These are phyloP conservation scores for Elachura formosa DNA, from an alignment of 2,113 vertebrate species.

Conservation along the genomic window DNA sequence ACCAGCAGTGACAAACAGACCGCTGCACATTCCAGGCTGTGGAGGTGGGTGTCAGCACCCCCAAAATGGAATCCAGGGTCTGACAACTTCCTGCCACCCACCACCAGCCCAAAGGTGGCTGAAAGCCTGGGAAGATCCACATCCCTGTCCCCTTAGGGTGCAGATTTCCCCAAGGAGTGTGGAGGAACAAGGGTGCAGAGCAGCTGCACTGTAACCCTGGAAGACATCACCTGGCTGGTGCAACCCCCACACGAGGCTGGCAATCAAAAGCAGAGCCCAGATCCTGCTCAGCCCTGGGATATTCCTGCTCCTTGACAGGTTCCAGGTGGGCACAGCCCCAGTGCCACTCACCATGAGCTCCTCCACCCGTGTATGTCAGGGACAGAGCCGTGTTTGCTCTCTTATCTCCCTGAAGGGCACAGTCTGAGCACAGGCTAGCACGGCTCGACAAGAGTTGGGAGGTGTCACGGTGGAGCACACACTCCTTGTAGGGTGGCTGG, in stretches of 20 bases:
- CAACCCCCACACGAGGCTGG: fast-evolving
- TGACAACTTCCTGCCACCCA: background rate
- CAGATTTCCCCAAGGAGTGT: background rate
- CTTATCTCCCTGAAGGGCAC: background rate
- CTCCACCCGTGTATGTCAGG: background rate
- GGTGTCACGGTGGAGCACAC: fast-evolving
- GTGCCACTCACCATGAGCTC: background rate
- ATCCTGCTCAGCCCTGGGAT: background rate
- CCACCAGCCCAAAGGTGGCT: background rate
- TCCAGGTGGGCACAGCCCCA: fast-evolving
- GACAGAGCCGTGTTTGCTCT: background rate
- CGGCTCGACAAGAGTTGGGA: fast-evolving
- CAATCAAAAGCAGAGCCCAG: background rate
- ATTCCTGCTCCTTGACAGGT: background rate
- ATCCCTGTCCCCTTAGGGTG: too few species aligned
- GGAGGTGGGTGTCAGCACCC: background rate
- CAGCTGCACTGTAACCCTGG: fast-evolving
- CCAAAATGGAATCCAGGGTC: background rate
- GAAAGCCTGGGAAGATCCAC: background rate
- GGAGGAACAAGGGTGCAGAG: background rate
- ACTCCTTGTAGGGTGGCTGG: background rate
- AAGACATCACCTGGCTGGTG: fast-evolving
- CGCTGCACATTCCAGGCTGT: background rate
- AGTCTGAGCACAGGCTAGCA: background rate
- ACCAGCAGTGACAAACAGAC: background rate